Evolutionary conservation across 2,888 invertebrate genomes (phyloP), one percentile per base, ranked within the genome.

Genomic region (Phania funesta): DNA sequence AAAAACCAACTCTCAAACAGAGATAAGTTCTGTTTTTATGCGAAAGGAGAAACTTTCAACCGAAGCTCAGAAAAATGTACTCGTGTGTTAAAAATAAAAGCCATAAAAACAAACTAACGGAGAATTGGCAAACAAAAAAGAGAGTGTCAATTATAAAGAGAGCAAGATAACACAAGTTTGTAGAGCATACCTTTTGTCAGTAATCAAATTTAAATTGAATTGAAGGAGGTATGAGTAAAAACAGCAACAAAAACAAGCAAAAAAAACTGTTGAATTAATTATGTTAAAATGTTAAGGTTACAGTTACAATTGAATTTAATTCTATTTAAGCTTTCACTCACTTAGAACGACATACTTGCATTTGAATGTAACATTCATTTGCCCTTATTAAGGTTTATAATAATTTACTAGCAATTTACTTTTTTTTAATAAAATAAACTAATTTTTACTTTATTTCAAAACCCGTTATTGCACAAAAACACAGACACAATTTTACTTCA

Each of bases 221-320:
- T 16, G 24, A 58, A 64, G 29, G 32, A 60, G 35, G 67, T 18
- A 56, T 20, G 35, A 44, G 38, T 20, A 35, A 26, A 16, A 52
- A 24, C 24, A 67, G 50, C 52, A 22, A 41, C 54, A 29, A 56
- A 11, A 54, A 22, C 26, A 54, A 41, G 44, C n/a, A n/a, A n/a
- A n/a, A n/a, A 56, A 26, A 78, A 82, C 82, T 82, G 78, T 82
- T 82, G 82, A 82, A 82, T 82, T 73, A 78, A 75, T 78, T 82
- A 70, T 78, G 64, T 78, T 56, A 70, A 74, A 82, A 78, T 82
- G 77, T 70, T 82, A 73, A 74, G 81, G 81, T 82, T 78, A 73
- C 68, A 65, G 62, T 73, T 73, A 58, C 44, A 76, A 48, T 68
- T 44, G 24, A 60, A 52, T 20, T 24, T 48, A 41, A 58, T 44